Evolutionary conservation across 2,888 invertebrate species (phyloP), one percentile per base, ranked within the genome.

Genomic region (Gerris lacustris): DNA sequence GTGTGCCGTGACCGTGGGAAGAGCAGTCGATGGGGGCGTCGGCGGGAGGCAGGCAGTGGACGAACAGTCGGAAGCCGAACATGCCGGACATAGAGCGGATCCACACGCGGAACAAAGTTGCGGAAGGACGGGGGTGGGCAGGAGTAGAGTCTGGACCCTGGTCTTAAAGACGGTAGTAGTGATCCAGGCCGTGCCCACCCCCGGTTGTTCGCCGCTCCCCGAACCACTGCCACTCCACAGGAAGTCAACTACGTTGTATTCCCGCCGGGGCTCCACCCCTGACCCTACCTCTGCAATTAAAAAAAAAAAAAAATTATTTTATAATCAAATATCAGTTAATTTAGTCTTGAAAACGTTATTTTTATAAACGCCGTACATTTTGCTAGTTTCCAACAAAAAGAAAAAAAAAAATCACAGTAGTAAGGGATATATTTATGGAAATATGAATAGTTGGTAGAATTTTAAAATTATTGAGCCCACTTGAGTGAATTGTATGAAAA

Each of bases 161-260:
- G 86, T 86, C 77, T 86, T 86, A 67, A 86, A 85, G 63, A 88
- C 84, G 7, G 87, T 83, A 0, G 85, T 82, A 6, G 81, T 81
- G 6, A 81, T 77, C 0, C 83, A 82, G 79, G 71, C 82, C 82
- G 70, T 82, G 82, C 77, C 81, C 86, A 76, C 83, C 83, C 77
- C 81, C 85, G 69, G 76, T 73, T 55, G 78, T 77, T 69, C 78
- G 15, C 55, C 55, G 55, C 55, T 55, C 0, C 90, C 92, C 78
- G 92, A 92, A 0, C 92, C 92, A 0, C 90, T 90, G 0, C 92
- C 92, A 0, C 91, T 91, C 93, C 93, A 93, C 80, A 94, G 90
- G 81, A 93, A 94, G 79, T 93, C 92, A 77, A 92, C 92, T 71
- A 93, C 81, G 66, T 86, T 86, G 76, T 83, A 83, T 15, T 80